A percentile compares a stretch with the other conserved stretches of the same genome.
These are phyloP conservation scores for Lasioglossum lativentre DNA, from an alignment of 2,888 invertebrate species.

Conservation along the genomic window DNA sequence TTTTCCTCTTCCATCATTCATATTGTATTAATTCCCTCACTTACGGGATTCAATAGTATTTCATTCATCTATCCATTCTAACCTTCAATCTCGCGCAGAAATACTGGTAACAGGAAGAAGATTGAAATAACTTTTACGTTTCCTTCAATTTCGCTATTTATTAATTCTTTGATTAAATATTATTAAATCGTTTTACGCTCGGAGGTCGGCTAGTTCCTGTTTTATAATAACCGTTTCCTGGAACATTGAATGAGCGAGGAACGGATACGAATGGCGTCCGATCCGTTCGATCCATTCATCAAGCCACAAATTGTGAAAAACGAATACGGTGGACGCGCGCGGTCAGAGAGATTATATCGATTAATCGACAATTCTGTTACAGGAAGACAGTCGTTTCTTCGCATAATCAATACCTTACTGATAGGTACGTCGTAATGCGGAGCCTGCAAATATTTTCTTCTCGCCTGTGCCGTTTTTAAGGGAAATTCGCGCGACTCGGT, in stretches of 20 bases:
- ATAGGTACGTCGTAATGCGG: slow-evolving; percentile 41
- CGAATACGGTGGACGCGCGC: slow-evolving; percentile 9
- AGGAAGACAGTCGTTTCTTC: slow-evolving; percentile 48
- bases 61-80: neutral
- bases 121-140: neutral
- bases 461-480: neutral
- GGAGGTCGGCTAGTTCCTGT: slow-evolving; percentile 1
- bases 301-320: slow-evolving; percentile 32
- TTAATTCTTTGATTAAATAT: neutral
- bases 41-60: neutral
- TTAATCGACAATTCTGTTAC: slow-evolving; percentile 39
- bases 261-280: slow-evolving; percentile 6
- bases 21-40: neutral
- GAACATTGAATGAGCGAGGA: neutral
- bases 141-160: neutral
- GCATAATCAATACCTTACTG: slow-evolving; percentile 39
- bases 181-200: neutral
- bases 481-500: neutral
- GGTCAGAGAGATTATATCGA: slow-evolving; percentile 37
- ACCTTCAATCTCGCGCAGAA: neutral
- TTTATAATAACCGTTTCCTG: neutral
- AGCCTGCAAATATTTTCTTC: neutral
- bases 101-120: neutral
- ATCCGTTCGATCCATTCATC: slow-evolving; percentile 32
- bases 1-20: neutral